Conservation (phyloP, 1,140 invertebrate species). For the Colletes gigas region DNA sequence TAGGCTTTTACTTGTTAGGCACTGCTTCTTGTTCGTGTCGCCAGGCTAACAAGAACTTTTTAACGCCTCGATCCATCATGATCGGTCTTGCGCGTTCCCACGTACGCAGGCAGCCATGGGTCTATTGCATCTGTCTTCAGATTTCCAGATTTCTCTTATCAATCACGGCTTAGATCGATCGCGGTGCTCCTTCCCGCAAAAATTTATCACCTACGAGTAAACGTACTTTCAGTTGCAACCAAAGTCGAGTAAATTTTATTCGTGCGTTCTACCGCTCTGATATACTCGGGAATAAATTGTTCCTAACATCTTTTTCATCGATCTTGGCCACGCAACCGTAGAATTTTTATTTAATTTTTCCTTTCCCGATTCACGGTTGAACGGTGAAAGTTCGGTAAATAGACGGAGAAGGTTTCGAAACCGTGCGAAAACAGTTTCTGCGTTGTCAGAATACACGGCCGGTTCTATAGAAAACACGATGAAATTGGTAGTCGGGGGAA, state of each 20-base stretch:
- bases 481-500: neutral
- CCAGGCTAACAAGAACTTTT: constrained; percentile 51
- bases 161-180: constrained; percentile 59
- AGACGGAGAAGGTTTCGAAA: neutral
- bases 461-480: neutral
- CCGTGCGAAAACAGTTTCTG: neutral
- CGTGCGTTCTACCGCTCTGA: no score
- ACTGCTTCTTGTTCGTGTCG: constrained; percentile 15
- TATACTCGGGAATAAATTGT: no score
- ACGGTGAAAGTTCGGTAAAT: no score
- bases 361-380: neutral
- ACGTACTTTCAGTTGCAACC: no score
- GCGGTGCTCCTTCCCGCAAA: neutral
- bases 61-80: constrained; percentile 54
- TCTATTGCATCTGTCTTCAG: constrained; percentile 49
- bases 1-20: neutral
- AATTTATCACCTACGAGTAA: no score
- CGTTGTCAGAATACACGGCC: neutral
- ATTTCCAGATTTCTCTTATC: constrained; percentile 57
- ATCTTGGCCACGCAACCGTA: no score
- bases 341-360: no score
- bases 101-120: constrained; percentile 17
- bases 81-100: constrained; percentile 52
- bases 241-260: no score
- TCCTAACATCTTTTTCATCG: no score